A percentile compares a stretch with the other conserved stretches of the same genome.
phyloP scores from a whole-genome alignment of 2,113 vertebrate species.

The Fukomys damarensis region DNA sequence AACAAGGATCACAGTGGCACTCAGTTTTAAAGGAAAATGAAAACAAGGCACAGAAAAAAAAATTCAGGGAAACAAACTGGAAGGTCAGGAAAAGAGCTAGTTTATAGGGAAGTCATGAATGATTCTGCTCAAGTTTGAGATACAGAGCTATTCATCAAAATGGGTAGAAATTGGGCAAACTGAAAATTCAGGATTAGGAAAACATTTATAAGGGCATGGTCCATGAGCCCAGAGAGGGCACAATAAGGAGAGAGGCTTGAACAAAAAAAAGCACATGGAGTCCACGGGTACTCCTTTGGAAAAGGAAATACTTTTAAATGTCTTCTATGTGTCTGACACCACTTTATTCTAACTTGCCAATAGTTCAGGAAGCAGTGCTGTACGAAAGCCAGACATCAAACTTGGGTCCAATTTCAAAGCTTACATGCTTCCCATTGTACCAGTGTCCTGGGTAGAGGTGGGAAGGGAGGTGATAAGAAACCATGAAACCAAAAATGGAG shows the following conservation, averaged over 20 bases:
- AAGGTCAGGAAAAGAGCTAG: neutral
- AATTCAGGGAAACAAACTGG: neutral
- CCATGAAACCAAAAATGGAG: neutral
- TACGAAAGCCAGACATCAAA: neutral
- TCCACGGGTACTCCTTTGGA: rapidly evolving
- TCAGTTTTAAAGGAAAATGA: neutral
- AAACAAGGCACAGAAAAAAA: neutral
- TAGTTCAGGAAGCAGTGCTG: neutral
- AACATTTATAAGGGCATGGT: neutral
- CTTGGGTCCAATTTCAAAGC: neutral
- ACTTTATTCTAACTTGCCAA: neutral
- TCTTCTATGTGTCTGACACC: rapidly evolving
- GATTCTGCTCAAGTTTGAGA: neutral
- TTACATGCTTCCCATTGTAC: neutral
- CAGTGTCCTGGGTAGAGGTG: rapidly evolving
- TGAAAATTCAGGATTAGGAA: neutral
- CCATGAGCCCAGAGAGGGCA: neutral
- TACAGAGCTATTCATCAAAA: neutral
- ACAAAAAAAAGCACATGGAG: neutral
- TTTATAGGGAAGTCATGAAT: neutral
- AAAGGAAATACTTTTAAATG: neutral
- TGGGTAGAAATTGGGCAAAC: neutral
- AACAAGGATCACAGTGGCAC: neutral
- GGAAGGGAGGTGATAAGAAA: neutral
- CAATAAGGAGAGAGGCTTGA: neutral